Conservation (phyloP, 2,113 vertebrate genomes). For the Ginglymostoma cirratum region DNA sequence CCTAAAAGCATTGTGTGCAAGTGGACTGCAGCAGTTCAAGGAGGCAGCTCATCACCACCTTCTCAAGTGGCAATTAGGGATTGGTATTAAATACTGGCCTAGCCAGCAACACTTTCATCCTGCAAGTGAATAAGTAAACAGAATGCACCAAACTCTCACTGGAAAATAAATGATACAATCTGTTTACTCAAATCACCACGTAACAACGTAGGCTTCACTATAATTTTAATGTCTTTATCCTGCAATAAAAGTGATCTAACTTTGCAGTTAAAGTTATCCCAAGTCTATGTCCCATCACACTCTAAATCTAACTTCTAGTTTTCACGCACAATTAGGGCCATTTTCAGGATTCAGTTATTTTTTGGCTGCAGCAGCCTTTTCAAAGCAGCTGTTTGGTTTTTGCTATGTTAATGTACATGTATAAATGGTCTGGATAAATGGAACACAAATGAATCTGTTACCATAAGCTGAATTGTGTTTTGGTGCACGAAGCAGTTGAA, state of each 20-base stretch:
- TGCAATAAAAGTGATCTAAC: background rate
- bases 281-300: background rate
- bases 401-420: background rate
- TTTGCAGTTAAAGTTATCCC: background rate
- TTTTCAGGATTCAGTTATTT: background rate
- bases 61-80: no score
- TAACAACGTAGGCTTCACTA: background rate
- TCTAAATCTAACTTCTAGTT: background rate
- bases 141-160: background rate
- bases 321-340: background rate
- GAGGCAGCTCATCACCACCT: no score
- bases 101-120: no score
- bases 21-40: no score
- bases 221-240: background rate
- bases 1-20: no score
- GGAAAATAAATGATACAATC: background rate
- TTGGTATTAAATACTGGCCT: no score
- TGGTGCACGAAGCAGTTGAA: background rate
- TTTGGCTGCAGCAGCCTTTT: background rate
- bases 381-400: background rate
- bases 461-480: background rate
- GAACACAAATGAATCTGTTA: background rate
- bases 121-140: background rate
- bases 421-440: background rate
- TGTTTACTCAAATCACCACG: background rate